These are phyloP conservation scores for Manis crassicaudata DNA, from an alignment of 2,797 vertebrate genomes.

Conservation along the genomic window DNA sequence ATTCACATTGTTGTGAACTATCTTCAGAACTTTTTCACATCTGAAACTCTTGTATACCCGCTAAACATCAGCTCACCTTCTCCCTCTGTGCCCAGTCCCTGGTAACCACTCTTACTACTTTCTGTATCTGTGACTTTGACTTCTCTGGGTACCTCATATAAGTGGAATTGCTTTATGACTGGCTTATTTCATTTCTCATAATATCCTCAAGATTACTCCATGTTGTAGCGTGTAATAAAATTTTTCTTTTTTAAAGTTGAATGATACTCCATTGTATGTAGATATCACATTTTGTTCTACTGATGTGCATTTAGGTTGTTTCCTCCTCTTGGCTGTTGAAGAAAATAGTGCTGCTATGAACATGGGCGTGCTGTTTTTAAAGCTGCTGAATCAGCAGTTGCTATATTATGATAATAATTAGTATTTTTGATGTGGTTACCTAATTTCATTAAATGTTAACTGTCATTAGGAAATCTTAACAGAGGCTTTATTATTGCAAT, in stretches of 20 bases:
- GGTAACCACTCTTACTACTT: not conserved
- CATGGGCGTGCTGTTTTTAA: not conserved
- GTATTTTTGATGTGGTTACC: not conserved
- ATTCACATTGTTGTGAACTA: not conserved
- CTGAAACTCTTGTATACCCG: not conserved
- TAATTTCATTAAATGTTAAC: not conserved
- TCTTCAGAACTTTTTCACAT: not conserved
- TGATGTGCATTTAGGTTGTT: not conserved
- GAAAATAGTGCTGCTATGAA: not conserved
- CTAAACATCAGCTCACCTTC: not conserved
- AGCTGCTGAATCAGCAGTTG: not conserved
- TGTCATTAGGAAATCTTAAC: not conserved
- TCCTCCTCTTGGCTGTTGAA: not conserved
- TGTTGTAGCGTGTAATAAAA: not conserved
- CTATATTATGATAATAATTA: not conserved
- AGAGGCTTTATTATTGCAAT: not conserved
- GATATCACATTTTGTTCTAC: not conserved
- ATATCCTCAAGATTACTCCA: not conserved
- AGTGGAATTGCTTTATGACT: not conserved
- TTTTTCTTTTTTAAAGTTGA: not conserved
- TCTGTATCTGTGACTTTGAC: not conserved
- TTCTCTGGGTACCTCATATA: not conserved
- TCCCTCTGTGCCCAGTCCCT: not conserved
- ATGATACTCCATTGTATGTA: not conserved
- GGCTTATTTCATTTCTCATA: not conserved